Percentiles rank a stretch among this genome's conserved stretches.
phyloP scores from a whole-genome alignment of 1,140 invertebrate genomes.

The Drosophila ironensis region DNA sequence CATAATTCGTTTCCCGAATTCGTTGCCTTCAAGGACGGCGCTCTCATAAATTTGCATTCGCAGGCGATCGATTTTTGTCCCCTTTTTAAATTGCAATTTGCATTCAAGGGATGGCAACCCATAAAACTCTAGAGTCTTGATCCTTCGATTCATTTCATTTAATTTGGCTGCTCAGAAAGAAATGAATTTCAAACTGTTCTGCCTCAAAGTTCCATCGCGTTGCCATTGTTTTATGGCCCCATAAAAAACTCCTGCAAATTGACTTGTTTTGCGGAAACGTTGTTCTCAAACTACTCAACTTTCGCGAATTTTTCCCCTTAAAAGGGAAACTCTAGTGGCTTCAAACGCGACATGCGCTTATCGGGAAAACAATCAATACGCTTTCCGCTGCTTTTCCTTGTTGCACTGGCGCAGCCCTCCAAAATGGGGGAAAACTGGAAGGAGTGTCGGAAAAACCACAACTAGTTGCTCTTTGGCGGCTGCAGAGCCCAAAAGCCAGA shows the following conservation, averaged over 20 bases:
- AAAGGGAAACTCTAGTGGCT: conserved; percentile 2
- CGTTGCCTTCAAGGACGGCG: conserved; percentile 65
- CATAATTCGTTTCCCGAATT: conserved; percentile 72
- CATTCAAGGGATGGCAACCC: conserved; percentile 1
- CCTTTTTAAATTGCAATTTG: conserved; percentile 59
- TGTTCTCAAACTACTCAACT: conserved; percentile 15
- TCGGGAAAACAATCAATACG: conserved; percentile 34
- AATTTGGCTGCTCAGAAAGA: no score
- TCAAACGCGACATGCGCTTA: conserved; percentile 10
- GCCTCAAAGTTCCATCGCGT: not conserved
- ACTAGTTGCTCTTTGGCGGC: conserved; percentile 62
- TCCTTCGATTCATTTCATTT: no score
- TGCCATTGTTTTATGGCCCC: not conserved
- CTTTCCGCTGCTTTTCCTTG: conserved; percentile 24
- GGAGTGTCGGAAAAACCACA: conserved; percentile 30
- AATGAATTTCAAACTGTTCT: no score
- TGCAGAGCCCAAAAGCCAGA: conserved; percentile 61
- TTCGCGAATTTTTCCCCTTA: not conserved
- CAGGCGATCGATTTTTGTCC: conserved; percentile 36
- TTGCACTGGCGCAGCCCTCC: conserved; percentile 12
- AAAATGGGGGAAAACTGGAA: not conserved
- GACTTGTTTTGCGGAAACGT: conserved; percentile 21
- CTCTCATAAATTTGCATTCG: conserved; percentile 38
- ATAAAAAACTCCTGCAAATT: conserved; percentile 12
- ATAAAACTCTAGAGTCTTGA: no score